Base-by-base conservation (phyloP, 2,888 invertebrate species). In the Entomobrya multifasciata region DNA sequence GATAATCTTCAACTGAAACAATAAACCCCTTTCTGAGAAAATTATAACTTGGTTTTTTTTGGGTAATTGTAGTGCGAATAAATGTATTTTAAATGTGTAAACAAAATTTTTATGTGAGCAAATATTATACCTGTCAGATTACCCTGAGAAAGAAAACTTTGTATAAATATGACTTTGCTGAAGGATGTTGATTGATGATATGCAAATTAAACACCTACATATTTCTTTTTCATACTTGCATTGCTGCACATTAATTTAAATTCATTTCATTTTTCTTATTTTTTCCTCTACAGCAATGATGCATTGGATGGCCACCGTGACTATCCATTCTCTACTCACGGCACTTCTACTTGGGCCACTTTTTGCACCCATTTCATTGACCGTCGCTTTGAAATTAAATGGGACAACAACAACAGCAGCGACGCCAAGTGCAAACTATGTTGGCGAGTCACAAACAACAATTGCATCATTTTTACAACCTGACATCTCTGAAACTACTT, bases 381-480 rank as follows among this genome's bases (percentile, higher is more conserved):
- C 72, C 55, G 41, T 47, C 13, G 74, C 47, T 22, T 81, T 72
- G 30, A 27, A 67, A 22, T 36, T 72, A 82, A 82, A 82, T 82
- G 82, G 82, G 82, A 82, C 82, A 49, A 72, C 74, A 57, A 27
- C 72, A 27, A 74, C 81, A 44, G 20, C 82, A 74, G 57, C 30
- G 44, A 62, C 74, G 22, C 55, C 81, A 67, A 70, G 4, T 36
- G 81, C 17, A 62, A 62, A 17, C 55, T 36, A 72, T 49, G 11
- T 36, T 57, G 41, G 5, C 15, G 60, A 78, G 44, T 20, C 55
- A 5, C 41, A 74, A 60, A 82, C 82, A 60, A 82, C 82, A 11
- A 65, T 82, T 82, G 72, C 82, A 72, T 72, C 82, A 82, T 82
- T 82, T 74, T 62, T 82, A 62, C 82, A 78, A 62, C 49, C 74